These are phyloP conservation scores for Ecdyonurus torrentis DNA, from an alignment of 2,888 invertebrate species.

Conservation along the genomic window DNA sequence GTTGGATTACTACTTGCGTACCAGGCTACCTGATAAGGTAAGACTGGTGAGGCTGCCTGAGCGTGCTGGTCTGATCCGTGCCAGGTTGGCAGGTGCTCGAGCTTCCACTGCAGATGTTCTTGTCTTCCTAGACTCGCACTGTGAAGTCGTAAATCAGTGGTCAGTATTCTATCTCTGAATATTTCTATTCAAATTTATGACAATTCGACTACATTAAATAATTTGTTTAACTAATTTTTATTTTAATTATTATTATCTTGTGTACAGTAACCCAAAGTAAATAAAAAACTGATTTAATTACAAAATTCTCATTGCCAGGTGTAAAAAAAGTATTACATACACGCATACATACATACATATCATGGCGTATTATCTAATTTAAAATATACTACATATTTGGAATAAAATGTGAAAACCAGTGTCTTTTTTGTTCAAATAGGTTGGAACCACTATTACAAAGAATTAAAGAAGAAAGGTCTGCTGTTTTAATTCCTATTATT, in stretches of 20 bases:
- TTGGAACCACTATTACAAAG: conserved; percentile 76
- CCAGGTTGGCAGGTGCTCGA: conserved; percentile 74
- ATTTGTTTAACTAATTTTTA: no score
- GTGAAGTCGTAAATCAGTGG: conserved; percentile 69
- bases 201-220: no score
- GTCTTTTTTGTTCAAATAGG: conserved; percentile 30
- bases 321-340: no score
- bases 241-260: no score
- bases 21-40: conserved; percentile 50
- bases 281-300: neutral
- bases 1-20: conserved; percentile 61
- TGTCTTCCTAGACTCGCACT: conserved; percentile 83
- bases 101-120: conserved; percentile 63
- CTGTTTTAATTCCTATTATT: conserved; percentile 85
- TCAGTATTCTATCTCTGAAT: no score
- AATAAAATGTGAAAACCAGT: no score
- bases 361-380: neutral
- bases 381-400: no score
- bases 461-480: conserved; percentile 59
- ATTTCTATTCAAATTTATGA: no score
- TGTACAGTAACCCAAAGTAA: neutral
- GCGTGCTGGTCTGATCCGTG: conserved; percentile 76
- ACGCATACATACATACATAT: conserved; percentile 6
- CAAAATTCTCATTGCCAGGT: neutral
- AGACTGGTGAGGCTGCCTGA: conserved; percentile 54